Conservation (phyloP, 2,797 vertebrate genomes). For the Thunnus albacares region DNA sequence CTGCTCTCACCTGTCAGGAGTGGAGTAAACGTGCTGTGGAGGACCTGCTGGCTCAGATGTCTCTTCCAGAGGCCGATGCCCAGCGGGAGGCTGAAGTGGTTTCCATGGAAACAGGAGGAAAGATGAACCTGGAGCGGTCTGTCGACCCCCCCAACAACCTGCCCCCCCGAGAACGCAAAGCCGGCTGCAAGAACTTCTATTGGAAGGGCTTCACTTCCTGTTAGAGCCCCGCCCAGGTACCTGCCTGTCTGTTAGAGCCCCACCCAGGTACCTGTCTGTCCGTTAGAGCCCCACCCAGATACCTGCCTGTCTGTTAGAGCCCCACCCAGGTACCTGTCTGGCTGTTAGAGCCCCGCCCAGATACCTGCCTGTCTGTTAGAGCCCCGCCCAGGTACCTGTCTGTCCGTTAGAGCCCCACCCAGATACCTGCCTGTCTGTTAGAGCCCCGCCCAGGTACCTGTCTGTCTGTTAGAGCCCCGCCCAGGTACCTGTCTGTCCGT, state of each 20-base stretch:
- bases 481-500: slow-evolving; percentile 19
- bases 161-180: slow-evolving; percentile 82
- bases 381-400: too few relatives aligned
- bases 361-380: slow-evolving; percentile 38
- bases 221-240: slow-evolving; percentile 53
- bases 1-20: slow-evolving; percentile 65
- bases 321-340: not conserved
- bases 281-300: not conserved
- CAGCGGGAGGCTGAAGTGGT: slow-evolving; percentile 69
- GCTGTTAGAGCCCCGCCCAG: not conserved
- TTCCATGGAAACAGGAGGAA: slow-evolving; percentile 69
- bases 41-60: slow-evolving; percentile 82
- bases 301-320: slow-evolving; percentile 41
- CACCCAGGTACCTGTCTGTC: not conserved
- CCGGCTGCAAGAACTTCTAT: slow-evolving; percentile 88
- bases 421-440: too few relatives aligned
- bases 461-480: too few relatives aligned
- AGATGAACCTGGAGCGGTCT: slow-evolving; percentile 80
- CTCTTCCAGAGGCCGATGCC: slow-evolving; percentile 71
- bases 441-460: too few relatives aligned
- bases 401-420: not conserved
- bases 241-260: too few relatives aligned
- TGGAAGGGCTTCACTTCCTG: slow-evolving; percentile 88
- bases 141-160: slow-evolving; percentile 75
- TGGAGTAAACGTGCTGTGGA: slow-evolving; percentile 83